Evolutionary conservation across 2,888 invertebrate species (phyloP).

Genomic region (Habrosyne pyritoides): DNA sequence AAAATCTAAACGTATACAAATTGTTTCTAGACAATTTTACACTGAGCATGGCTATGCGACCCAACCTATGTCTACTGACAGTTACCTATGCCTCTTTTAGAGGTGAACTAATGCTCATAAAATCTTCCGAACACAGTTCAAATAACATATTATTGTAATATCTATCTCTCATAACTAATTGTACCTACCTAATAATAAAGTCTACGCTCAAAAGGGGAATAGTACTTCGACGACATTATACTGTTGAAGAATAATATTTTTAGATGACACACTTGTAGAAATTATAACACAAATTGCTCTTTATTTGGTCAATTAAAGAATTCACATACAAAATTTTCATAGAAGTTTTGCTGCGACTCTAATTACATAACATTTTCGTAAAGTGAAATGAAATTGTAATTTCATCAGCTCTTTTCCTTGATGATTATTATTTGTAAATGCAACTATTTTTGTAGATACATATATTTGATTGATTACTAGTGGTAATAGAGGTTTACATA

Average conservation of each 20-base stretch:
- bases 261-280: constrained; percentile 76
- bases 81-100: constrained; percentile 43
- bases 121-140: constrained; percentile 66
- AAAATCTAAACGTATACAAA: constrained; percentile 48
- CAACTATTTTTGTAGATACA: constrained; percentile 82
- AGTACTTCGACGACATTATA: constrained; percentile 62
- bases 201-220: constrained; percentile 62
- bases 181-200: constrained; percentile 50
- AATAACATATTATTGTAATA: constrained; percentile 56
- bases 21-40: constrained; percentile 60
- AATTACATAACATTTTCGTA: constrained; percentile 40
- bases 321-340: constrained; percentile 54
- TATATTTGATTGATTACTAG: constrained; percentile 79
- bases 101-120: constrained; percentile 57
- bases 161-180: constrained; percentile 51
- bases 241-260: constrained; percentile 76
- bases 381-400: constrained; percentile 39
- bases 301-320: constrained; percentile 58
- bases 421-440: constrained; percentile 68
- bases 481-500: constrained; percentile 72
- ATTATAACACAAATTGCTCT: constrained; percentile 49
- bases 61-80: constrained; percentile 25
- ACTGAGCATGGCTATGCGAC: constrained; percentile 51
- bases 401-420: constrained; percentile 58
- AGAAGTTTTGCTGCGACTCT: constrained; percentile 42